Base-by-base conservation (phyloP, 2,113 vertebrate genomes). In the Echinops telfairi region DNA sequence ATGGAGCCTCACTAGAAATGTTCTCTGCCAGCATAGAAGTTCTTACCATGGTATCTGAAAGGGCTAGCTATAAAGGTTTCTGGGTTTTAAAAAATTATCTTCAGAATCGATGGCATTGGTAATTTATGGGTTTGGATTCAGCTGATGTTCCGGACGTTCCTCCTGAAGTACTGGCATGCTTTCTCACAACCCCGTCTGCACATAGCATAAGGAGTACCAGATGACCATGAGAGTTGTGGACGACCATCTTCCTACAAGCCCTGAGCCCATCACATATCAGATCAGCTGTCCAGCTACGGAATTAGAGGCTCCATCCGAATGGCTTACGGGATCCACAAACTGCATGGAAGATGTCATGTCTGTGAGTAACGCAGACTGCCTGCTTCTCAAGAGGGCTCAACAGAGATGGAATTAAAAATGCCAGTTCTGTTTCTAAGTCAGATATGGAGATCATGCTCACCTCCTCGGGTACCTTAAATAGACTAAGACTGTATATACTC, bases 311-410 rank as follows among this genome's bases (percentile, higher is more conserved):
- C 0, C 1, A 4, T 1, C 31, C 29, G 38, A 58, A 0, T 81
- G 92, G 7, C 58, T 84, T 86, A 78, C 68, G 78, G 94, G 94
- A n/a, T 4, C 15, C 11, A 97, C 97, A 25, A 91, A 96, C 95
- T 98, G 98, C 90, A 96, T 47, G 0, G 96, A 97, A 88, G 96
- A 98, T n/a, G 95, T 90, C 66, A 97, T 98, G 97, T 95, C 96
- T 79, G 98, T 98, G 95, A 98, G 98, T 98, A n/a, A 66, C 53
- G 4, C 20, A 20, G 25, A 3, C 57, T 60, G 20, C 68, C 2
- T 22, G 17, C n/a, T 89, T 75, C 58, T 83, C 53, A 22, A 53
- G n/a, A 23, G 14, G n/a, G 43, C 15, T 23, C 47, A 53, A 53
- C 17, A 66, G 15, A 66, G 15, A 27, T 25, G 12, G 75, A 23